These are phyloP conservation scores for Hepsetus odoe DNA, from an alignment of 2,113 vertebrate species.

Conservation along the genomic window DNA sequence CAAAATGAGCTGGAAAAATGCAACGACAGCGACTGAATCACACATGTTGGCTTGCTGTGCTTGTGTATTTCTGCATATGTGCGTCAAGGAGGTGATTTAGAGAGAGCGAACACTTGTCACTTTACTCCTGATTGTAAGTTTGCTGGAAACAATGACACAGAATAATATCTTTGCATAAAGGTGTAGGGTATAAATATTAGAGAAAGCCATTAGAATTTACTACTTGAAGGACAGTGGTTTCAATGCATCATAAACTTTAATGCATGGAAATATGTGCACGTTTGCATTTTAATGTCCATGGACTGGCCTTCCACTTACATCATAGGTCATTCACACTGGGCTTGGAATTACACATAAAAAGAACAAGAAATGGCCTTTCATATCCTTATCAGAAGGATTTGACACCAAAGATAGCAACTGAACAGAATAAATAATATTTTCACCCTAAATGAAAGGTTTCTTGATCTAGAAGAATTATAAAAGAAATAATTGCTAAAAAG, in stretches of 20 bases:
- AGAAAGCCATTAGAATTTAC: constrained; percentile 80
- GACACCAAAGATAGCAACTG: background rate
- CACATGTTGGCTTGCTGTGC: constrained; percentile 32
- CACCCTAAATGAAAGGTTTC: background rate
- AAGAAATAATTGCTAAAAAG: no score
- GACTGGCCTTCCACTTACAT: constrained; percentile 75
- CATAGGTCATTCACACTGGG: constrained; percentile 71
- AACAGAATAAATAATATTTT: background rate
- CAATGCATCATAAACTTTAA: constrained; percentile 84
- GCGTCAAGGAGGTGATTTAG: constrained; percentile 37
- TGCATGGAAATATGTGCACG: constrained; percentile 77
- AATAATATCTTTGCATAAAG: constrained; percentile 72
- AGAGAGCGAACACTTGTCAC: constrained; percentile 23
- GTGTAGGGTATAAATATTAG: constrained; percentile 72
- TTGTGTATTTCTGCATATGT: constrained; percentile 46
- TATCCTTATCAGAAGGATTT: background rate
- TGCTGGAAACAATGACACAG: constrained; percentile 71
- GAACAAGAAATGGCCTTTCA: background rate
- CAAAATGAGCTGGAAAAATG: constrained; percentile 88
- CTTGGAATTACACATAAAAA: constrained; percentile 28
- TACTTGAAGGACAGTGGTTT: constrained; percentile 75
- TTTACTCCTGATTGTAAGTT: constrained; percentile 57
- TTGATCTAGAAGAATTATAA: background rate
- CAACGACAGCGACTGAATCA: constrained; percentile 68
- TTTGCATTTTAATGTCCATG: constrained; percentile 81